Base-by-base conservation (phyloP, 1,140 invertebrate genomes). In the Drosophila pseudoobscura region DNA sequence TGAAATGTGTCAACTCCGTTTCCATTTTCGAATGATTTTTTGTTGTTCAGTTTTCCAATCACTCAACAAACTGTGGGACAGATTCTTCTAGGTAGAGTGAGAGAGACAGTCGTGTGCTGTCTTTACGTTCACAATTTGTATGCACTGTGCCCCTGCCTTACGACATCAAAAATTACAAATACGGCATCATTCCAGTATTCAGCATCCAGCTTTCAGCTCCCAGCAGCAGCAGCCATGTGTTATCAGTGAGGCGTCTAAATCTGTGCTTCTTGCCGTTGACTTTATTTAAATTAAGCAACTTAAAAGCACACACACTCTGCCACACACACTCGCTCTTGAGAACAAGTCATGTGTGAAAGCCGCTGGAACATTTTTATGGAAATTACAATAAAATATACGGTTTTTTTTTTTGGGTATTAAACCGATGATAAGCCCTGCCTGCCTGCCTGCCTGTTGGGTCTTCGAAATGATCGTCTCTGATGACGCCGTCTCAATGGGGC, bases 221-320 rank as follows among this genome's bases (percentile, higher is more conserved):
- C 20, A 72, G 74, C 75, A 72, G 74, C 75, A 73, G 49, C 49
- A 26, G 15, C 45, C 70, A 72, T 82, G 59, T 65, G 71, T 83
- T 89, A 87, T 87, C 83, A 82, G 78, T 62, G 29, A 69, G 66
- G 76, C 73, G 71, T 72, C 64, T 59, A 66, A 57, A 66, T 39
- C 35, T 39, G 60, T 58, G 59, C 31, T 46, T 71, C 55, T 69
- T 64, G 74, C 44, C 51, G 59, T 58, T 61, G 73, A 60, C 75
- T 84, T 76, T 80, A 85, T 85, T 85, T 75, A 89, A 88, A 87
- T 87, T 65, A 89, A 83, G 83, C 83, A 87, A 87, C 82, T 78
- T 63, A 50, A 74, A 68, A 55, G 59, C 58, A 65, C 53, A 64
- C 65, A 75, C 51, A 54, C 29, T 0, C 24, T 26, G 24, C 24